phyloP scores from a whole-genome alignment of 64 coral and sea anemone genomes.

The Montipora sp. region DNA sequence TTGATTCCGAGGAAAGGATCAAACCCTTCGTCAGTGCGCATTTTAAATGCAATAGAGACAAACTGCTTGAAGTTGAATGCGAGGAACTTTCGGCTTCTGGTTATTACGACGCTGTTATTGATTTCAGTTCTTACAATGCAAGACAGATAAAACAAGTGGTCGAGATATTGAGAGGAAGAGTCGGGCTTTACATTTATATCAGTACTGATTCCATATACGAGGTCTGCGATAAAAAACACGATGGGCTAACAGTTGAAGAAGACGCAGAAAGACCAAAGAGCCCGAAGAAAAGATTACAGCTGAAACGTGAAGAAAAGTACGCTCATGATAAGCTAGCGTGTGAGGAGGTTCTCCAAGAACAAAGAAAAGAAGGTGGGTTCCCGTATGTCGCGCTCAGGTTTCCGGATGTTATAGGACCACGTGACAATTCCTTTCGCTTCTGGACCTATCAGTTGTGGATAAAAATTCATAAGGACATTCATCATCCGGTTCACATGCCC shows the following conservation, averaged over 20 bases:
- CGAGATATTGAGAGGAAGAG: conserved; percentile 67
- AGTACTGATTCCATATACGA: conserved; percentile 91
- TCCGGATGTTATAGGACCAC: conserved; percentile 95
- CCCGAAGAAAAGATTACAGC: conserved; percentile 57
- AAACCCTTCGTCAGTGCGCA: conserved; percentile 70
- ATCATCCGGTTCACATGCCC: conserved; percentile 86
- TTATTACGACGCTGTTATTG: conserved; percentile 86
- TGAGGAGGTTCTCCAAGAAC: conserved; percentile 84
- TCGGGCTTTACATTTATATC: conserved; percentile 95
- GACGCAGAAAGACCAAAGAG: conserved; percentile 87
- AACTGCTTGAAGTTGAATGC: conserved; percentile 84
- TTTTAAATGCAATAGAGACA: conserved; percentile 86
- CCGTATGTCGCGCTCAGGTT: conserved; percentile 85
- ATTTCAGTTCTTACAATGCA: conserved; percentile 88
- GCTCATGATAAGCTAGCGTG: conserved; percentile 94
- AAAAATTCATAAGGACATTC: conserved; percentile 78
- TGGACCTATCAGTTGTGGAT: conserved; percentile 99
- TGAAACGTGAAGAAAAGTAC: conserved; percentile 79
- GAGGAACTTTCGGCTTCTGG: conserved; percentile 78
- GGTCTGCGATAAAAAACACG: conserved; percentile 85
- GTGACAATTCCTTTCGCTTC: conserved; percentile 92
- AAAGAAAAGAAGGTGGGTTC: conserved; percentile 77
- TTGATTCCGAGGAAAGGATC: conserved; percentile 90
- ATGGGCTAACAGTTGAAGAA: conserved; percentile 64
- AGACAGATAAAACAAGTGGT: conserved; percentile 83